Percentiles rank a stretch among this genome's conserved stretches.
Conservation (phyloP, 2,113 vertebrate genomes). For the Motacilla alba region DNA sequence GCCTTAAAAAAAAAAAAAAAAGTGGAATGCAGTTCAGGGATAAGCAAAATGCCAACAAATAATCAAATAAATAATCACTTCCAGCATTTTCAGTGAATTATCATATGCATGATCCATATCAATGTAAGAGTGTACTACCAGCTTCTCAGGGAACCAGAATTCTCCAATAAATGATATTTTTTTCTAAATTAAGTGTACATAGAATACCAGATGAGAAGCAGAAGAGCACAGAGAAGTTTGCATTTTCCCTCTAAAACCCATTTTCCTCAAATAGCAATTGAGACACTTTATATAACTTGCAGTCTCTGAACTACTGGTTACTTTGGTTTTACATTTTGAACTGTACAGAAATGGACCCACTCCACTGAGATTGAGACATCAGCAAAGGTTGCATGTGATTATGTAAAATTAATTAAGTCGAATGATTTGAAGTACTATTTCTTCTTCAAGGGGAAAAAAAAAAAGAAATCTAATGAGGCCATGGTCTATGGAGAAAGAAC, state of each 20-base stretch:
- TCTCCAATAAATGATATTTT: not conserved
- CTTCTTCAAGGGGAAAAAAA: not conserved
- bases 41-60: not conserved
- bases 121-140: not conserved
- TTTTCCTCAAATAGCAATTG: not conserved
- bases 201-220: not conserved
- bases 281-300: not conserved
- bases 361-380: not conserved
- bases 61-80: not conserved
- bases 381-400: not conserved
- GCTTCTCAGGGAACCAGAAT: not conserved
- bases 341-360: not conserved
- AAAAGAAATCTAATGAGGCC: not conserved
- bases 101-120: not conserved
- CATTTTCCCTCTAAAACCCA: not conserved
- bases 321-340: not conserved
- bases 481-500: not conserved
- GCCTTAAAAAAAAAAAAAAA: not conserved
- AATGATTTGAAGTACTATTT: not conserved
- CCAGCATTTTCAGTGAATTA: not conserved
- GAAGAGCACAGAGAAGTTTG: not conserved
- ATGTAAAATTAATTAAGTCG: not conserved
- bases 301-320: not conserved
- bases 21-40: not conserved
- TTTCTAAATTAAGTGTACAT: not conserved